Percentiles rank a stretch among this genome's conserved stretches.
These are phyloP conservation scores for Empis livida DNA, from an alignment of 2,888 invertebrate genomes.

Conservation along the genomic window DNA sequence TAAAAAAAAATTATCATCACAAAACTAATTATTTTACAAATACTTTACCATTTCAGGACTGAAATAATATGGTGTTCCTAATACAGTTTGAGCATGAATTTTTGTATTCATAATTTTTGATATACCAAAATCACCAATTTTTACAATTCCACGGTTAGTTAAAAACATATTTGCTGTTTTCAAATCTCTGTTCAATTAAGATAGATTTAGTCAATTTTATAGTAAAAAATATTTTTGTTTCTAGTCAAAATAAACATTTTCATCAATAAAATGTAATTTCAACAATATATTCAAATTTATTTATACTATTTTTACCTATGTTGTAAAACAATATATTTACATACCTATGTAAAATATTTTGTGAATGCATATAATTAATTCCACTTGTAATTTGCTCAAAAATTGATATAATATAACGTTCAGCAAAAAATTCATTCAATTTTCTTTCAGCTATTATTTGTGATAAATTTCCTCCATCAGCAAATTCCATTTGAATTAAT, in stretches of 20 bases:
- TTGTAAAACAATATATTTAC: no score
- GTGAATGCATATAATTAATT: slow-evolving; percentile 55
- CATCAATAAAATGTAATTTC: no score
- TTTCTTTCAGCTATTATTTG: slow-evolving; percentile 45
- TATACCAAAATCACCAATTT: slow-evolving; percentile 65
- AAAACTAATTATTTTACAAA: neutral
- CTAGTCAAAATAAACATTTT: no score
- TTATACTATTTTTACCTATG: no score
- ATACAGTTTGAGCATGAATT: slow-evolving; percentile 51
- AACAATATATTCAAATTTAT: no score
- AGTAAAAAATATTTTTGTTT: neutral
- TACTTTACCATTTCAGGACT: slow-evolving; percentile 53
- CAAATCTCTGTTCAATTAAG: slow-evolving; percentile 41
- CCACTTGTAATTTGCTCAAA: slow-evolving; percentile 57
- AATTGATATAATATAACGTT: slow-evolving; percentile 47
- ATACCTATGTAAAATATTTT: slow-evolving; percentile 48
- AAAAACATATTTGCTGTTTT: slow-evolving; percentile 64
- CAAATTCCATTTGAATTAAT: slow-evolving; percentile 69
- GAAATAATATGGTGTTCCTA: slow-evolving; percentile 62
- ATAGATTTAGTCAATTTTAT: neutral
- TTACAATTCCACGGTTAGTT: slow-evolving; percentile 50
- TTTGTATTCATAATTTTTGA: slow-evolving; percentile 57
- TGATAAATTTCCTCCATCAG: slow-evolving; percentile 58
- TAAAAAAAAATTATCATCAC: no score
- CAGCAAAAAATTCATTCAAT: slow-evolving; percentile 39